Evolutionary conservation across 2,113 vertebrate genomes (phyloP), one percentile per base, ranked within the genome.

Genomic region (Tyto alba): DNA sequence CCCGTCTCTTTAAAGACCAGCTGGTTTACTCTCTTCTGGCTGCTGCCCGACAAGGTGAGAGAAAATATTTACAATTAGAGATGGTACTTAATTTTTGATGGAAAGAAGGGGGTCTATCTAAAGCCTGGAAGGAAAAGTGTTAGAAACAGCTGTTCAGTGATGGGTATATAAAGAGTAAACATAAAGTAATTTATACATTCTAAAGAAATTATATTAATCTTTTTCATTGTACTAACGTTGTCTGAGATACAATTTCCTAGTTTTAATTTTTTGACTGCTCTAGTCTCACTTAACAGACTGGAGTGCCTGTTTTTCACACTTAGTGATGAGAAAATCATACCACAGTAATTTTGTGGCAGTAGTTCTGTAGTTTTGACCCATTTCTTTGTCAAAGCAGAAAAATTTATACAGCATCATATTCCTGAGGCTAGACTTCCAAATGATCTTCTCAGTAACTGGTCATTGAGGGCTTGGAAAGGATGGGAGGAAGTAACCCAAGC

Each of bases 1-100:
- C 99, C 7, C 98, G 99, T 19, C 95, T 99, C 83, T 99, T 99
- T 97, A 99, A 99, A 97, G 99, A 99, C 96, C 98, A 99, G 95
- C 95, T 99, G 93, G 98, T 98, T 16, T 99, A 99, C 69, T 99
- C 99, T 56, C 98, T 99, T 85, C 98, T 99, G 72, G 99, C 99
- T 56, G 97, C 98, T 57, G 98, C 99, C 66, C 98, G 99, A 96
- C 99, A 99, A 98, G 99, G 99, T 99, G 97, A 95, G 89, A 57
- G 27, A n/a, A 73, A 55, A 36, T 23, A 32, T 8, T 74, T 73
- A 22, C 4, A 23, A 4, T 59, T 80, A 57, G 36, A 55, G 50
- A 38, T 64, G 23, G 6, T n/a, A 34, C 11, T 55, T 85, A 12
- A 32, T n/a, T 90, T 94, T 45, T 88, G 82, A 3, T 83, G n/a